phyloP scores from a whole-genome alignment of 2,797 vertebrate species.

The Chloroceryle inda region DNA sequence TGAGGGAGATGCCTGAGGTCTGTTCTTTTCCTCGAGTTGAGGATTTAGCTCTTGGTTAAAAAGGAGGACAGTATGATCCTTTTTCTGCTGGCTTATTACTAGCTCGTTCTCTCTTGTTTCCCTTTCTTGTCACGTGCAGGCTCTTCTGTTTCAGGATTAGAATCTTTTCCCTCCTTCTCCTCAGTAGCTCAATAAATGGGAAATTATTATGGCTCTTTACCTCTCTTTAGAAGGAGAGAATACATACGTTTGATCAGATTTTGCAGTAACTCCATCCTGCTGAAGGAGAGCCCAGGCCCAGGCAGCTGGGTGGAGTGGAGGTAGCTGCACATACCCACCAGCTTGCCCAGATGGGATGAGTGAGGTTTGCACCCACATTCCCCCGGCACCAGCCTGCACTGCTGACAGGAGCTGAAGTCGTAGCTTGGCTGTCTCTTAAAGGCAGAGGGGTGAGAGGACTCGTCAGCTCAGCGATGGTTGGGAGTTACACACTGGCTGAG shows the following conservation, averaged over 20 bases:
- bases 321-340: background rate
- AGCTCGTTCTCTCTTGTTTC: background rate
- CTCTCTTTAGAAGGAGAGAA: background rate
- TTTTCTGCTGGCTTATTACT: background rate
- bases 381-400: background rate
- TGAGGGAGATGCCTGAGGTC: background rate
- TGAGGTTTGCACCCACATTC: background rate
- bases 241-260: background rate
- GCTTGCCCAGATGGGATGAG: background rate
- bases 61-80: background rate
- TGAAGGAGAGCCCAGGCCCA: background rate
- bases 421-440: background rate
- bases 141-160: slow-evolving; percentile 52
- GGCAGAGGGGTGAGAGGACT: background rate
- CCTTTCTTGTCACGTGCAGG: slow-evolving; percentile 34
- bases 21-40: background rate
- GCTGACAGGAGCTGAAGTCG: background rate
- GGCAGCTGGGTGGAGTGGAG: background rate
- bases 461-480: background rate
- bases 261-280: background rate
- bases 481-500: background rate
- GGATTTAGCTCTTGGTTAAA: background rate
- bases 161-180: slow-evolving; percentile 7
- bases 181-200: slow-evolving; percentile 38
- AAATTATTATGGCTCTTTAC: slow-evolving; percentile 38